Evolutionary conservation across 2,797 vertebrate species (phyloP).

Genomic region (Siniperca obscura): DNA sequence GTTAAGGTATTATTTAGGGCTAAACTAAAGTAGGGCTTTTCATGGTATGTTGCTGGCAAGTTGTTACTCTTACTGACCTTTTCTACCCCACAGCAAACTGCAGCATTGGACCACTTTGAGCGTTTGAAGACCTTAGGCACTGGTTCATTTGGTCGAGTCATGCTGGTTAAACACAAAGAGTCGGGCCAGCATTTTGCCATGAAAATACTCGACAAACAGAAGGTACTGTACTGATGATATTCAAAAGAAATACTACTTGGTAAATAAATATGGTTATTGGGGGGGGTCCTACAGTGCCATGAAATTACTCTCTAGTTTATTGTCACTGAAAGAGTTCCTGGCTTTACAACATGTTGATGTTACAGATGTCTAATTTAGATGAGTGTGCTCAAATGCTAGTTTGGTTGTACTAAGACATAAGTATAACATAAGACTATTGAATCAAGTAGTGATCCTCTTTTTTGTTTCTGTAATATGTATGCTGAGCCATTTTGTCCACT

Average conservation of each 20-base stretch:
- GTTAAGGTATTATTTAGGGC: not conserved
- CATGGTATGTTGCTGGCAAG: not conserved
- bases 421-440: not conserved
- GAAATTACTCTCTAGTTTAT: not conserved
- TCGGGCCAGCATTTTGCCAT: conserved; percentile 92
- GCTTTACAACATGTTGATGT: not conserved
- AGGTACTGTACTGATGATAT: conserved; percentile 80
- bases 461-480: not conserved
- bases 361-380: not conserved
- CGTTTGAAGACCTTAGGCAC: conserved; percentile 95
- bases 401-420: not conserved
- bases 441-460: not conserved
- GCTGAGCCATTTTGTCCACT: not conserved
- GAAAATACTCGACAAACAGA: conserved; percentile 98
- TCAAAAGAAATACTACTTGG: not conserved
- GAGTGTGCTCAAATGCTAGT: not conserved
- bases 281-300: not conserved
- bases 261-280: not conserved
- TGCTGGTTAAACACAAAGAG: conserved; percentile 95
- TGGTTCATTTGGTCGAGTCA: conserved; percentile 94
- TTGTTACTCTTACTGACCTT: not conserved
- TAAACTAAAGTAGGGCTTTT: not conserved
- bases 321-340: not conserved
- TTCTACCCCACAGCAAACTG: conserved; percentile 87
- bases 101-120: conserved; percentile 93